Conservation (phyloP, 1,140 invertebrate genomes). For the Ectropis grisescens region DNA sequence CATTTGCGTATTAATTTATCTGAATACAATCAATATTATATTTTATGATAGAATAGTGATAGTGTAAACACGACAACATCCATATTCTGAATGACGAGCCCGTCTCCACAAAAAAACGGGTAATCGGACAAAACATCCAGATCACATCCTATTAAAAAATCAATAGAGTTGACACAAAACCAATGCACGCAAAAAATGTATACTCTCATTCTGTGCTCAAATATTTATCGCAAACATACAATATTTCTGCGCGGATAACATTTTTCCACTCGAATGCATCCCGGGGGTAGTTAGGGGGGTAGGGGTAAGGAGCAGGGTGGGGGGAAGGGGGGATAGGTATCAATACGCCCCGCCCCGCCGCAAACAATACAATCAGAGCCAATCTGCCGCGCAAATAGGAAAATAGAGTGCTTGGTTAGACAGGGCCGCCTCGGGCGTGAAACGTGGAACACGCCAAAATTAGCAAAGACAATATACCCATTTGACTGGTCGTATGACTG, state of each 20-base stretch:
- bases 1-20: too few relatives aligned
- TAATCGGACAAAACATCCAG: too few relatives aligned
- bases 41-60: too few relatives aligned
- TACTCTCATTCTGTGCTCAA: constrained; percentile 16
- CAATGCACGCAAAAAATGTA: background rate
- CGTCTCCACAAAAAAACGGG: too few relatives aligned
- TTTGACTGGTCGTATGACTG: too few relatives aligned
- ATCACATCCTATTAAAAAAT: too few relatives aligned
- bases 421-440: constrained; percentile 39
- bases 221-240: constrained; percentile 41
- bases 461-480: too few relatives aligned
- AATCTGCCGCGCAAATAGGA: constrained; percentile 68
- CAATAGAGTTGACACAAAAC: too few relatives aligned
- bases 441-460: constrained; percentile 1
- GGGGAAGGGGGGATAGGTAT: constrained; percentile 16
- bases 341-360: constrained; percentile 35
- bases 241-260: constrained; percentile 33
- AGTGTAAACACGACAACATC: too few relatives aligned
- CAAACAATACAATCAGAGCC: constrained; percentile 67
- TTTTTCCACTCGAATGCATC: constrained; percentile 41
- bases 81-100: too few relatives aligned
- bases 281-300: constrained; percentile 10
- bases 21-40: too few relatives aligned
- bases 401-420: constrained; percentile 58
- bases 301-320: constrained; percentile 4